Base-by-base conservation (phyloP, 35 echinoderm and acorn worm species). In the Eucidaris tribuloides region DNA sequence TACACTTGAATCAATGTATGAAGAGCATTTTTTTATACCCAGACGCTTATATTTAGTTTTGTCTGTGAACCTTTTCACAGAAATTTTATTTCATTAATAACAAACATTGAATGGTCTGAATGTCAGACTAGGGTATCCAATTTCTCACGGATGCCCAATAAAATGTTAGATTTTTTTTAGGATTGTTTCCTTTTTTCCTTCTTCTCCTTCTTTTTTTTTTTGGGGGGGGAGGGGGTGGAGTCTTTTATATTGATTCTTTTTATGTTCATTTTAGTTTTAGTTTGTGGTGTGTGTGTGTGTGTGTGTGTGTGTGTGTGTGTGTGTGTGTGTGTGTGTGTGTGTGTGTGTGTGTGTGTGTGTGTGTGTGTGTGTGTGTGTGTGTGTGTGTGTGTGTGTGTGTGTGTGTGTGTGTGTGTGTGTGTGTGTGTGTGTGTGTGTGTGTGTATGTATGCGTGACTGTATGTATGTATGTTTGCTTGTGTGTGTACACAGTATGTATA, bases 341-440 rank as follows among this genome's bases (percentile, higher is more conserved):
- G 19, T 35, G 11, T 76, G 29, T 76, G 29, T 40, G 40, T 35
- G 29, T 39, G 29, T 40, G 33, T 76, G 28, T 40, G 71, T 30
- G 13, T 48, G 36, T 65, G 54, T 81, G 36, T 65, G 54, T 81
- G 32, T 62, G 48, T 62, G 5, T 63, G 3, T 22, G 1, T 62
- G 54, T 81, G 39, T 81, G 31, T 62, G 3, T 20, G 29, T 65
- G 54, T 81, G 28, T 65, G 28, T 15, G 46, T 64, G 28, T 40
- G 33, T 65, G 54, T 81, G 33, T 62, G 54, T 62, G 35, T 81
- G 45, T 5, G 46, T 62, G 52, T 25, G 34, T 81, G 9, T 62
- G 58, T 55, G 31, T 63, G 34, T 81, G 45, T 56, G 34, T 81
- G 9, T 81, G 32, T 62, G 48, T 80, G 32, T 80, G 29, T 30